phyloP scores from a whole-genome alignment of 2,113 vertebrate species.

The Osmerus eperlanus region DNA sequence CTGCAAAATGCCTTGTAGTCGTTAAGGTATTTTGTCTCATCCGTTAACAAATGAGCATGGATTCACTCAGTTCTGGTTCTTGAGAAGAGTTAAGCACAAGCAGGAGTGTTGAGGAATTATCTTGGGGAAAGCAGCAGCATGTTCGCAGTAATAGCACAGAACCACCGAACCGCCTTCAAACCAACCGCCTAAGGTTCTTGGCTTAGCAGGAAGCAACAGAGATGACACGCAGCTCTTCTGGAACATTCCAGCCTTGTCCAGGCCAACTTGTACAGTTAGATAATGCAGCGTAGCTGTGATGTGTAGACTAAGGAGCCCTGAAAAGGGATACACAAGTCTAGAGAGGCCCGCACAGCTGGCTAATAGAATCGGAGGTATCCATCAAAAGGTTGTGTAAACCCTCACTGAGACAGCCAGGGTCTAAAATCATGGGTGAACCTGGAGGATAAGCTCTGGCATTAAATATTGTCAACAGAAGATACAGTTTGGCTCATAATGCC shows the following conservation, averaged over 20 bases:
- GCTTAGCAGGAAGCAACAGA: slow-evolving; percentile 15
- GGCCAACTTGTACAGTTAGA: slow-evolving; percentile 37
- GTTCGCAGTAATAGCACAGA: not conserved
- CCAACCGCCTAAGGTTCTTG: slow-evolving; percentile 31
- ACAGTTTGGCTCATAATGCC: slow-evolving; percentile 53
- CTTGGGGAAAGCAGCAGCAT: not conserved
- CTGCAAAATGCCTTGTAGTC: slow-evolving; percentile 34
- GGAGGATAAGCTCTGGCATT: slow-evolving; percentile 61
- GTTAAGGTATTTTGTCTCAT: slow-evolving; percentile 46
- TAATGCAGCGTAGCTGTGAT: slow-evolving; percentile 41
- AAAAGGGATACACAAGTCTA: too few species aligned
- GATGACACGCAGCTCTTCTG: slow-evolving; percentile 37
- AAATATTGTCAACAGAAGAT: slow-evolving; percentile 71
- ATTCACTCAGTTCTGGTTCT: not conserved
- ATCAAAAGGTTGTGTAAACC: slow-evolving; percentile 64
- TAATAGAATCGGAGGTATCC: slow-evolving; percentile 60
- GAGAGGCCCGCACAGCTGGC: slow-evolving; percentile 37
- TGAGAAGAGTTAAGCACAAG: not conserved
- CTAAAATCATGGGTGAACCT: slow-evolving; percentile 56
- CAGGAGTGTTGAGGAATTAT: not conserved
- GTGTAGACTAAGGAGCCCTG: slow-evolving; percentile 27
- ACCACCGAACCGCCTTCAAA: not conserved
- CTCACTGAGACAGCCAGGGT: slow-evolving; percentile 47
- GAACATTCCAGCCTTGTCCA: slow-evolving; percentile 44
- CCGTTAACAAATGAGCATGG: slow-evolving; percentile 17